These are phyloP conservation scores for Danionella dracula DNA, from an alignment of 2,797 vertebrate species.

Conservation along the genomic window DNA sequence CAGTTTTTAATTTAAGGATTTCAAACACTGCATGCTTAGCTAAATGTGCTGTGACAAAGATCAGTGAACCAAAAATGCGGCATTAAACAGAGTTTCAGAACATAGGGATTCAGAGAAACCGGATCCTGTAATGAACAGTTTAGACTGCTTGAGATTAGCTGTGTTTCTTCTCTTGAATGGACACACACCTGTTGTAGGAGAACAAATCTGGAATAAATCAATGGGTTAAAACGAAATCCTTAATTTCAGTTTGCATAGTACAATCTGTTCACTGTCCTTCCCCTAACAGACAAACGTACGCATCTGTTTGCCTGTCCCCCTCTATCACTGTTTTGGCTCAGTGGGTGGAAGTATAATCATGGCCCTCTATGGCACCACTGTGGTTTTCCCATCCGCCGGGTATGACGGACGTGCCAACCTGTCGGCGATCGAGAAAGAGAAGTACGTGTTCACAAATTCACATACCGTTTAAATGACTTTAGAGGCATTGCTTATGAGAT, in stretches of 20 bases:
- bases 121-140: neutral
- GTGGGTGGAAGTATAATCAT: slow-evolving; percentile 77
- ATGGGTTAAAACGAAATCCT: too few relatives aligned
- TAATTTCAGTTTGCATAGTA: neutral
- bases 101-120: too few relatives aligned
- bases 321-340: slow-evolving; percentile 90
- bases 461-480: too few relatives aligned
- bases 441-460: slow-evolving; percentile 60
- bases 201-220: too few relatives aligned
- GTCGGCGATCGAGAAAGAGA: slow-evolving; percentile 76
- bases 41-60: too few relatives aligned
- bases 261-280: neutral
- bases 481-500: too few relatives aligned
- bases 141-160: neutral
- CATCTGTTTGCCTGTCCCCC: slow-evolving; percentile 70
- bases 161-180: too few relatives aligned
- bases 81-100: too few relatives aligned
- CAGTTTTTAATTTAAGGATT: too few relatives aligned
- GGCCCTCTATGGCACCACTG: slow-evolving; percentile 69
- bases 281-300: slow-evolving; percentile 56
- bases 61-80: too few relatives aligned
- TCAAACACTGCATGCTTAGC: too few relatives aligned
- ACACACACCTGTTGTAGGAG: too few relatives aligned
- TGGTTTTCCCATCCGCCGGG: slow-evolving; percentile 71
- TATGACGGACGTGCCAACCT: slow-evolving; percentile 76